Percentiles rank a stretch among this genome's conserved stretches.
These are phyloP conservation scores for Thereuonema tuberculata DNA, from an alignment of 1,140 invertebrate species.

Conservation along the genomic window DNA sequence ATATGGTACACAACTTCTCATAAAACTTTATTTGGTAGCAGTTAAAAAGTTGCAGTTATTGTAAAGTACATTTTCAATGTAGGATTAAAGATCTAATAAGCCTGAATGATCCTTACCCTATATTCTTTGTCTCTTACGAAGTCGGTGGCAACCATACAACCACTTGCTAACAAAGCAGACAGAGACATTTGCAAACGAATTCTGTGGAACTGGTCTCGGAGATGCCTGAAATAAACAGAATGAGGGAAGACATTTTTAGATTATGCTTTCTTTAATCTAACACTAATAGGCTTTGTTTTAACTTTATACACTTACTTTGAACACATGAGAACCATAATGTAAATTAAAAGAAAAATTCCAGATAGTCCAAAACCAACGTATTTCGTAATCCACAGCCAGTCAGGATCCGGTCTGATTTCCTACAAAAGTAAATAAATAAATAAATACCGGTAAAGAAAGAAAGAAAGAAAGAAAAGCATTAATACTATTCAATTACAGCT, in stretches of 20 bases:
- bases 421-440: too few species aligned
- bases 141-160: slow-evolving; percentile 20
- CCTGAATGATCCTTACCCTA: too few species aligned
- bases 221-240: slow-evolving; percentile 14
- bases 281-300: not conserved
- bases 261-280: too few species aligned
- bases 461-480: not conserved
- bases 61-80: too few species aligned
- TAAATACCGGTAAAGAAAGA: too few species aligned
- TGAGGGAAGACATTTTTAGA: slow-evolving; percentile 6
- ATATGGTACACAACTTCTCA: too few species aligned
- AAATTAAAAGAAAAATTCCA: slow-evolving; percentile 18
- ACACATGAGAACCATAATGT: slow-evolving; percentile 15
- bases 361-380: slow-evolving; percentile 19
- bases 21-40: too few species aligned
- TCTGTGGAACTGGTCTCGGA: slow-evolving; percentile 26
- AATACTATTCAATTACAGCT: too few species aligned
- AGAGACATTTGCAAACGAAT: slow-evolving; percentile 23
- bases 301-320: slow-evolving; percentile 7
- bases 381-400: slow-evolving; percentile 18
- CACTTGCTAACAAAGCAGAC: slow-evolving; percentile 18
- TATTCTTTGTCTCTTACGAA: too few species aligned
- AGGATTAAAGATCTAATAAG: too few species aligned
- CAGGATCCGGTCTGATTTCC: slow-evolving; percentile 15
- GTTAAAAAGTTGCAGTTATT: too few species aligned